Percentiles rank a stretch among this genome's conserved stretches.
These are phyloP conservation scores for Agrypnia vestita DNA, from an alignment of 1,140 invertebrate species.

Conservation along the genomic window DNA sequence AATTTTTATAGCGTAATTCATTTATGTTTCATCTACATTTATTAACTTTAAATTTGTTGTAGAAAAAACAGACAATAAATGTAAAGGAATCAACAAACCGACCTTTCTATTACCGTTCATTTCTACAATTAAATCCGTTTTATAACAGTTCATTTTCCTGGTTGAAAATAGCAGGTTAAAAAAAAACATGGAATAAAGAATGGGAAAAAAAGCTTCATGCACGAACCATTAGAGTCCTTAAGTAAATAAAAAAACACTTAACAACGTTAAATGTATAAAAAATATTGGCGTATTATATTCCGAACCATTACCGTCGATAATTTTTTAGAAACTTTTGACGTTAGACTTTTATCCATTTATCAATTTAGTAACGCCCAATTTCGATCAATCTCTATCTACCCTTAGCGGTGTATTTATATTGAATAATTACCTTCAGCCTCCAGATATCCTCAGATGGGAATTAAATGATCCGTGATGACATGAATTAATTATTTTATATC, in stretches of 20 bases:
- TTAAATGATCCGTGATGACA: slow-evolving; percentile 37
- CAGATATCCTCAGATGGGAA: slow-evolving; percentile 9
- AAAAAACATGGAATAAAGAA: neutral
- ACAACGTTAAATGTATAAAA: slow-evolving; percentile 23
- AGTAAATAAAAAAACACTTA: neutral
- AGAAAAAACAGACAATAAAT: too few relatives aligned
- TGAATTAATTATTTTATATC: too few relatives aligned
- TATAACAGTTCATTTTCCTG: too few relatives aligned
- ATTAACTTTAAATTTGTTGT: too few relatives aligned
- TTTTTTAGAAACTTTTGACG: slow-evolving; percentile 50
- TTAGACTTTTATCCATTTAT: slow-evolving; percentile 51
- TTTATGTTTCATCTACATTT: too few relatives aligned
- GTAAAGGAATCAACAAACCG: too few relatives aligned
- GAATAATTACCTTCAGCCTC: slow-evolving; percentile 47
- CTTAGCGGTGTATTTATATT: slow-evolving; percentile 33
- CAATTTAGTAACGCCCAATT: slow-evolving; percentile 49
- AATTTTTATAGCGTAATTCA: neutral
- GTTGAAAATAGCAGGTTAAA: neutral
- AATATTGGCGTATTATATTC: neutral
- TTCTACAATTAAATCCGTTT: neutral
- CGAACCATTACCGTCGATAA: neutral
- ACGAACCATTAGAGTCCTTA: slow-evolving; percentile 16
- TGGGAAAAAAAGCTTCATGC: slow-evolving; percentile 5
- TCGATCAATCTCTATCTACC: slow-evolving; percentile 51
- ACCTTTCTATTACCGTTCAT: too few relatives aligned